A percentile compares a stretch with the other conserved stretches of the same genome.
phyloP scores from a whole-genome alignment of 92 coral and sea anemone species.

The Heteractis magnifica region DNA sequence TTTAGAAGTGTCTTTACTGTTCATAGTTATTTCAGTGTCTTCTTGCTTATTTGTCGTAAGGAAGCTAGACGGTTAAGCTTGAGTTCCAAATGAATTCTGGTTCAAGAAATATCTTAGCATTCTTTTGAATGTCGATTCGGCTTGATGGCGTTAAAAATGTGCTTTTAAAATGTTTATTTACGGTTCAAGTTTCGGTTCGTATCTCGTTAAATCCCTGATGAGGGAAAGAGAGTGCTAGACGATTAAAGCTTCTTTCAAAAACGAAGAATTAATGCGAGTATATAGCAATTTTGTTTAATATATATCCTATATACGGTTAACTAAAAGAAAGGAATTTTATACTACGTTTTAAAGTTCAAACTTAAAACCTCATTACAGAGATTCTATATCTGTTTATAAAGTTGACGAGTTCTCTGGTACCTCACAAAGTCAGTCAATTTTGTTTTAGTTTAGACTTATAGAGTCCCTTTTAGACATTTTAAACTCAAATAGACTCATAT shows the following conservation, averaged over 20 bases:
- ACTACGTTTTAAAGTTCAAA: background rate
- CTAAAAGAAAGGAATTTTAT: background rate
- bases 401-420: background rate
- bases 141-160: background rate
- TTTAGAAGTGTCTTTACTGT: background rate
- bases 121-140: background rate
- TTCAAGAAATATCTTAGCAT: too few species aligned
- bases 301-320: background rate
- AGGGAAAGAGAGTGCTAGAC: background rate
- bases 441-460: too few species aligned
- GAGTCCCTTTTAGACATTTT: too few species aligned
- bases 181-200: background rate
- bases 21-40: background rate
- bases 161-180: background rate
- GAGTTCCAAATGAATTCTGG: too few species aligned
- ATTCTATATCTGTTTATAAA: background rate
- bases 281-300: background rate
- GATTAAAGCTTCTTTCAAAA: background rate
- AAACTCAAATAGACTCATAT: too few species aligned
- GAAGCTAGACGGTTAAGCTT: too few species aligned
- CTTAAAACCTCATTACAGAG: background rate
- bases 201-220: background rate
- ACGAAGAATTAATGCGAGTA: background rate
- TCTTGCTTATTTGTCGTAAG: background rate
- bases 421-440: too few species aligned